Base-by-base conservation (phyloP, 2,888 invertebrate species). In the Pristionchus arcanus region DNA sequence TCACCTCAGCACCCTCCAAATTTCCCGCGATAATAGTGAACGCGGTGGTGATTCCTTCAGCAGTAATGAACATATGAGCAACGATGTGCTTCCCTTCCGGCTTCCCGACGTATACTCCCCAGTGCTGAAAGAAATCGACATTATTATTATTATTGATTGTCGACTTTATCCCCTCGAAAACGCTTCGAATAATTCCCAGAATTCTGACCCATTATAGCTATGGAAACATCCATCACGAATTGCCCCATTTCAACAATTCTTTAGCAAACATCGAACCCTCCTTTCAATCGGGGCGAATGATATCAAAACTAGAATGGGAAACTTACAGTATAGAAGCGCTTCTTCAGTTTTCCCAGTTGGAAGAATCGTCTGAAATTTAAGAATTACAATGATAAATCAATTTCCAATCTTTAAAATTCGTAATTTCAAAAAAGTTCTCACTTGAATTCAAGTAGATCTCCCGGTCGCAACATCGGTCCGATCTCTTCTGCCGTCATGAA, bases 31-130 rank as follows among this genome's bases (percentile, higher is more conserved):
- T 21, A 5, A 74, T 19, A 13, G 59, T 85, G 71, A 37, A 90
- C 13, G 90, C 85, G 28, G 86, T 85, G 42, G 77, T 90, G 91
- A 74, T 91, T 84, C 31, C 90, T 28, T 68, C 92, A 91, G 7
- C 87, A 37, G 34, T 85, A 34, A 85, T 93, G n/a, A 92, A 91
- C 59, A 93, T 87, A 49, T 92, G 93, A 19, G 90, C 89, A 19
- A 93, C 91, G 31, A 55, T 59, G 31, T 91, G 77, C 28, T 91
- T 74, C 11, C 89, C 91, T 4, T 92, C 91, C 19, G 83, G 63
- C 19, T 90, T 34, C 9, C 92, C 92, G 15, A 93, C 89, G 89
- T 92, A 93, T 1, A 93, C 91, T 19, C 90, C 94, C 93, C 93
- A 93, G 89, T 93, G 93, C 93, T 93, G 84, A 66, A 91, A 49